Conservation (phyloP, 2,113 vertebrate genomes). For the Gracilinanus agilis region DNA sequence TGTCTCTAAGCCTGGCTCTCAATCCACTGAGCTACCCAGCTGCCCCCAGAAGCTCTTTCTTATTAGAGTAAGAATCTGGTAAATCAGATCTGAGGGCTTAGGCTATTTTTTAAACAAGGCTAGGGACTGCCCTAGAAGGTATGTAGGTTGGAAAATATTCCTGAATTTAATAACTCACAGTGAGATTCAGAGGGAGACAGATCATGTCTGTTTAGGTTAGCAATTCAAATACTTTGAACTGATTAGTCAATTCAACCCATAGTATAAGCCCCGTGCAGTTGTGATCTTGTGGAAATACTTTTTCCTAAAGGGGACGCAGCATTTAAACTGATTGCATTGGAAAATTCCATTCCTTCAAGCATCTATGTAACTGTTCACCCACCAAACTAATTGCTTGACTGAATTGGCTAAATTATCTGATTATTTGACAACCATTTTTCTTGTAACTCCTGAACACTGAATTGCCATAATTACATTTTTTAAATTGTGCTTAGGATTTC, state of each 20-base stretch:
- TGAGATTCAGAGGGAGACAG: neutral
- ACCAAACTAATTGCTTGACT: conserved; percentile 26
- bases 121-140: conserved; percentile 10
- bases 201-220: neutral
- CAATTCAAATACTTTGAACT: neutral
- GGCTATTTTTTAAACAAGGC: neutral
- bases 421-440: conserved; percentile 36
- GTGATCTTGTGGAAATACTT: neutral
- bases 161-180: neutral
- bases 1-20: too few relatives aligned
- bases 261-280: neutral
- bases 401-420: neutral
- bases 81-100: neutral
- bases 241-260: neutral
- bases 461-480: neutral
- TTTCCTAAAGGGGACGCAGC: neutral
- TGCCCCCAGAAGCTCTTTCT: neutral
- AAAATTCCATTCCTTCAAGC: neutral
- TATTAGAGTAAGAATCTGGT: neutral
- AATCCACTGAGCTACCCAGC: too few relatives aligned
- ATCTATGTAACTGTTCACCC: neutral
- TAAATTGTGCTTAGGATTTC: neutral
- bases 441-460: neutral
- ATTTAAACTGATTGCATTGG: neutral
- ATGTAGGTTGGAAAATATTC: neutral